Base-by-base conservation (phyloP, 2,888 invertebrate genomes). In the Netelia fuscicornis region DNA sequence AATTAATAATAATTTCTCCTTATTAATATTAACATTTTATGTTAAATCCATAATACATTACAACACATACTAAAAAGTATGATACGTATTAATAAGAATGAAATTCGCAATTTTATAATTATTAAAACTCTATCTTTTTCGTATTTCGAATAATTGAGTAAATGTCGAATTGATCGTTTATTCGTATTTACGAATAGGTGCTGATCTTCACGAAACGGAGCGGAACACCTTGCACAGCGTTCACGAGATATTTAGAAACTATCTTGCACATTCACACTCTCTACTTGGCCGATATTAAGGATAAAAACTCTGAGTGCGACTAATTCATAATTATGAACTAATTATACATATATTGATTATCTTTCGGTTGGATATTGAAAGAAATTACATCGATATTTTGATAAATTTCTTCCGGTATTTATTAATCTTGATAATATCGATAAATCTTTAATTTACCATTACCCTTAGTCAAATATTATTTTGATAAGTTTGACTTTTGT, bases 181-280 rank as follows among this genome's bases (percentile, higher is more conserved):
- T 30, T 30, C 30, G 2, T 48, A 48, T 52, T 79, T 56, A 20
- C 54, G 62, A 64, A 42, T 71, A 92, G 92, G 81, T 92, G 3
- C 94, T 98, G 2, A 93, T 96, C 0, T 95, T 95, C 86, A 97
- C 98, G 0, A 95, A 95, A 10, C 95, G 96, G 90, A 97, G 97
- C 11, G 94, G 95, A 71, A 96, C 95, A 0, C 91, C 95, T 0
- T 91, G 94, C 37, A 95, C 95, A 0, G 96, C 97, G 0, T 97
- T 97, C 92, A 95, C 94, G 87, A 94, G 98, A 87, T 98, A 98
- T 91, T 91, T 97, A 5, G 95, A 96, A 42, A 98, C 98, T 0
- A 92, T 97, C n/a, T 94, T 96, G 1, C 97, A 98, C 89, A 96
- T 96, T 72, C 91, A 95, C 5, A 92, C 95, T 0, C 97, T 98